phyloP scores from a whole-genome alignment of 2,888 invertebrate genomes.

The Tethea ocularis region DNA sequence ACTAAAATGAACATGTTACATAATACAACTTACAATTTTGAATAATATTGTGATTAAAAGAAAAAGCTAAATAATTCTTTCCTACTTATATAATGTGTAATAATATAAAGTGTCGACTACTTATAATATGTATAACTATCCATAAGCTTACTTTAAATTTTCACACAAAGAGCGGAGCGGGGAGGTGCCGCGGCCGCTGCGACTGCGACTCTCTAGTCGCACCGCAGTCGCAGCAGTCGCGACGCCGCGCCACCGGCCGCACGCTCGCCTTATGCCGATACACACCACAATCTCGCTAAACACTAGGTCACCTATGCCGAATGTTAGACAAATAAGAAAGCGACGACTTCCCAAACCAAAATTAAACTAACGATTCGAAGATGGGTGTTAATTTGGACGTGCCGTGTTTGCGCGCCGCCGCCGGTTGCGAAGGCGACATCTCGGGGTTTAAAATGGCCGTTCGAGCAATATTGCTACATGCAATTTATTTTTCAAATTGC shows the following conservation, averaged over 20 bases:
- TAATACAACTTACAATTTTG: slow-evolving; percentile 83
- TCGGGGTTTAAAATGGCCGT: too few relatives aligned
- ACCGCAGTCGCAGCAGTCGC: slow-evolving; percentile 6
- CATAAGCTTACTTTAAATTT: slow-evolving; percentile 79
- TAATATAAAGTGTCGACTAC: slow-evolving; percentile 84
- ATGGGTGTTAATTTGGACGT: slow-evolving; percentile 45
- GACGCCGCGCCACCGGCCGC: slow-evolving; percentile 22
- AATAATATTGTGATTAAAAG: slow-evolving; percentile 82
- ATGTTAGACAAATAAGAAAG: slow-evolving; percentile 74
- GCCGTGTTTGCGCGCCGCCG: slow-evolving; percentile 26
- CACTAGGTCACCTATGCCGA: slow-evolving; percentile 70
- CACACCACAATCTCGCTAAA: slow-evolving; percentile 70
- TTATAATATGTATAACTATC: slow-evolving; percentile 81
- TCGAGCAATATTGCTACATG: too few relatives aligned
- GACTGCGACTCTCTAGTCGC: slow-evolving; percentile 15
- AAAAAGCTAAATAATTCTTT: slow-evolving; percentile 83
- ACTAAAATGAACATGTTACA: slow-evolving; percentile 78
- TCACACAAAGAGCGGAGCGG: slow-evolving; percentile 76
- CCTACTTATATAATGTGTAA: slow-evolving; percentile 83
- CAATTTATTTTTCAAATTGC: too few relatives aligned
- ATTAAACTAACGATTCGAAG: slow-evolving; percentile 66
- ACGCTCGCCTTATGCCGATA: slow-evolving; percentile 50
- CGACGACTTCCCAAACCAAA: slow-evolving; percentile 73
- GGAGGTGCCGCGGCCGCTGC: slow-evolving; percentile 27
- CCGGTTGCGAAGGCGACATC: slow-evolving; percentile 20